Evolutionary conservation across 2,113 vertebrate species (phyloP).

Genomic region (Cryptomyrus ogoouensis): DNA sequence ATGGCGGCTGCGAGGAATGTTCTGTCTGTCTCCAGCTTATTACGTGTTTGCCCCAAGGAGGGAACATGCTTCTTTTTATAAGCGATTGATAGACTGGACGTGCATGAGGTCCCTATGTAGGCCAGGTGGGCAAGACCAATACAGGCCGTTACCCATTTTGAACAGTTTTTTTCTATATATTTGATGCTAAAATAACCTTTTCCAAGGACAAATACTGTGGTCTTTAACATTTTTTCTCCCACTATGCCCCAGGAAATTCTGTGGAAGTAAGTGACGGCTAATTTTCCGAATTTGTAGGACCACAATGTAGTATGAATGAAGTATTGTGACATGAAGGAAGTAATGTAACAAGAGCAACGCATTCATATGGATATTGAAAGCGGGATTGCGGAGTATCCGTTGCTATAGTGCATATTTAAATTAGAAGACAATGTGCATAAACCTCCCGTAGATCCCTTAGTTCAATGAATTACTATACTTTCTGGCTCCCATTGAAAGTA

Average conservation of each 20-base stretch:
- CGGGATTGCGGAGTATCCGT: not conserved
- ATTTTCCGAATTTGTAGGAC: not conserved
- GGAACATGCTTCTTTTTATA: conserved; percentile 17
- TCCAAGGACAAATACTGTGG: not conserved
- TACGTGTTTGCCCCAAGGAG: conserved; percentile 29
- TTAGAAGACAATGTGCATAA: not conserved
- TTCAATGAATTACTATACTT: not conserved
- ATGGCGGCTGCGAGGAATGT: conserved; percentile 57
- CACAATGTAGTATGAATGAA: not conserved
- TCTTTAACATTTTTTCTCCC: not conserved
- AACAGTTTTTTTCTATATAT: not conserved
- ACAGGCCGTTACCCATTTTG: not conserved
- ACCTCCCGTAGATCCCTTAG: not conserved
- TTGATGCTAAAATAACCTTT: not conserved
- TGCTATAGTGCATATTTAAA: not conserved
- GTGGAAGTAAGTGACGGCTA: not conserved
- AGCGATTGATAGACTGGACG: conserved; percentile 7
- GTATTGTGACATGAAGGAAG: not conserved
- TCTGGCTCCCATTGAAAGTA: not conserved
- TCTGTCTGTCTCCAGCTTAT: conserved; percentile 50
- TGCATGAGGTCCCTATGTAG: not conserved
- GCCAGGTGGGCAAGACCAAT: not conserved
- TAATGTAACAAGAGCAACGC: not conserved
- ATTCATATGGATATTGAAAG: not conserved
- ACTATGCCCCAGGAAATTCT: not conserved